Percentiles rank a stretch among this genome's conserved stretches.
Conservation (phyloP, 2,113 vertebrate species). For the Callocephalon fimbriatum region DNA sequence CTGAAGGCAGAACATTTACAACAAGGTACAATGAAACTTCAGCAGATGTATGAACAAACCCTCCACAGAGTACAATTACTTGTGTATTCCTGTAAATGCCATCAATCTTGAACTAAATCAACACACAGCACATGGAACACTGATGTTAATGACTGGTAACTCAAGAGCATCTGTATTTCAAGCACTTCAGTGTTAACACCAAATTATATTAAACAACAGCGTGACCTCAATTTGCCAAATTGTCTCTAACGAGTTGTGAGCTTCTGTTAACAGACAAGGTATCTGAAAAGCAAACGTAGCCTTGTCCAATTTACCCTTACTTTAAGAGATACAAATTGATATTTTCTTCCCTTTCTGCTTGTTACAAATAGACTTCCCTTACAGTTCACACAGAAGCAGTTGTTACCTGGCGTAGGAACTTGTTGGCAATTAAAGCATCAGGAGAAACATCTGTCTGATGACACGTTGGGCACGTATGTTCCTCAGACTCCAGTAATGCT, state of each 20-base stretch:
- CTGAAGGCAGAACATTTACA: constrained; percentile 65
- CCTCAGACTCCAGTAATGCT: constrained; percentile 93
- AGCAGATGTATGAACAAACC: accelerated
- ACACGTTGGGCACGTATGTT: constrained; percentile 93
- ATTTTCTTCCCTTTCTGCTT: background rate
- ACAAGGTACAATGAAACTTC: background rate
- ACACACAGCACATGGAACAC: background rate
- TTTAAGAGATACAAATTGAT: background rate
- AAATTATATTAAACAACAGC: accelerated
- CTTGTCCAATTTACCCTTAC: background rate
- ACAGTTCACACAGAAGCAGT: background rate
- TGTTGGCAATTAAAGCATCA: constrained; percentile 94
- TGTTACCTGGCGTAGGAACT: constrained; percentile 94
- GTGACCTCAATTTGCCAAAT: background rate
- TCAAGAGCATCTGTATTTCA: background rate
- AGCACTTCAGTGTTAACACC: background rate
- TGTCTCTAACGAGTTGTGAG: background rate
- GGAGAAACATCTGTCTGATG: constrained; percentile 92
- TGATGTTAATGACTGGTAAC: background rate
- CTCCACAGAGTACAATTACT: background rate
- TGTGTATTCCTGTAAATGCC: background rate
- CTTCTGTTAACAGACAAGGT: background rate
- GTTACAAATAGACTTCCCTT: background rate
- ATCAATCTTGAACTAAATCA: background rate
- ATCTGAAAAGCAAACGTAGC: background rate